Conservation (phyloP, 2,888 invertebrate genomes). For the Parapristionchus giblindavisi region DNA sequence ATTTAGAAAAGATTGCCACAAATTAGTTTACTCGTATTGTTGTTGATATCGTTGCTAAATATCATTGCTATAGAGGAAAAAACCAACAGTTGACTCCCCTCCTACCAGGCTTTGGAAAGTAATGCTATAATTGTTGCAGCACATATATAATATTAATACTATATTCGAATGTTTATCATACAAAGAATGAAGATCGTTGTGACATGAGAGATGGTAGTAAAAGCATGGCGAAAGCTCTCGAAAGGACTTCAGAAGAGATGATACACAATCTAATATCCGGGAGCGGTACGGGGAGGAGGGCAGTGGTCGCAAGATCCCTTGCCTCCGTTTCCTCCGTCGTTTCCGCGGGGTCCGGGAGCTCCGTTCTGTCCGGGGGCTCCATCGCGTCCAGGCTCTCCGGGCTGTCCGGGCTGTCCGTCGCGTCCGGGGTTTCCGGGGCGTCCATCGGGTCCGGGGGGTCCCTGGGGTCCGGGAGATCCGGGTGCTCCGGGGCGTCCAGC, state of each 20-base stretch:
- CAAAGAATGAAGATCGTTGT: slow-evolving; percentile 3
- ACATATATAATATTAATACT: too few species aligned
- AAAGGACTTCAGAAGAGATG: too few species aligned
- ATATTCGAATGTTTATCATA: too few species aligned
- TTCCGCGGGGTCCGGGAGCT: slow-evolving; percentile 33
- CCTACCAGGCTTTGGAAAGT: too few species aligned
- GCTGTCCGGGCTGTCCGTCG: slow-evolving; percentile 37
- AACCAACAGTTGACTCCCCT: too few species aligned
- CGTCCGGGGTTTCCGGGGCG: slow-evolving; percentile 34
- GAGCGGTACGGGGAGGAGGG: slow-evolving; percentile 36
- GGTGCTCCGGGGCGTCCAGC: slow-evolving; percentile 34
- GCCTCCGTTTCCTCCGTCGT: slow-evolving; percentile 37
- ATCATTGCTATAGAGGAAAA: too few species aligned
- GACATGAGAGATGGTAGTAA: slow-evolving; percentile 11
- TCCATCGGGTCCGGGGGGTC: slow-evolving; percentile 39
- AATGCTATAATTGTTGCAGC: too few species aligned
- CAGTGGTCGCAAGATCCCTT: slow-evolving; percentile 39
- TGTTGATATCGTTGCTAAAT: too few species aligned
- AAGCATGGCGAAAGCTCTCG: slow-evolving; percentile 9
- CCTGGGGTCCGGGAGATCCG: slow-evolving; percentile 37
- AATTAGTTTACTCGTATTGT: too few species aligned
- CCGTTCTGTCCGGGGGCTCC: slow-evolving; percentile 33
- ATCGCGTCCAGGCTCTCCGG: slow-evolving; percentile 32
- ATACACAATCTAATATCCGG: slow-evolving; percentile 38
- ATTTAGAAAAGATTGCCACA: too few species aligned